Evolutionary conservation across 2,797 vertebrate genomes (phyloP), one percentile per base, ranked within the genome.

Genomic region (Chloroceryle amazona): DNA sequence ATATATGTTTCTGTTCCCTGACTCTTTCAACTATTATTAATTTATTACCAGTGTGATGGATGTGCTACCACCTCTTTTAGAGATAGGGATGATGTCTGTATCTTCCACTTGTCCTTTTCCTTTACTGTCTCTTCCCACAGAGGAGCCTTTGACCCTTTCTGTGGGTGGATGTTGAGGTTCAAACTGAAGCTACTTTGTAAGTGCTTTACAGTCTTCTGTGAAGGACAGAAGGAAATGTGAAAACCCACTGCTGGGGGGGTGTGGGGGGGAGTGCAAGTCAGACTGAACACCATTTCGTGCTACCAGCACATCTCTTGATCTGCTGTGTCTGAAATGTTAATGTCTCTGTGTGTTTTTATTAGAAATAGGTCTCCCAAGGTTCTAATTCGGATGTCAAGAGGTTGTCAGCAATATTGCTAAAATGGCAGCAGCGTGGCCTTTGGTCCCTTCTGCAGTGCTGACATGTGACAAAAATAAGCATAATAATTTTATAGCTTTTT

Each of bases 401-500:
- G 95, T 97, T 97, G 88, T 89, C 23, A 47, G 93, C 78, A 94
- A 71, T 92, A 96, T 96, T 96, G 92, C 85, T 97, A 96, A 97
- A 95, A 95, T 97, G 63, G 54, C 95, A 89, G 52, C 65, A 87
- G n/a, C 3, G 11, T 89, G 78, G 78, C 85, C 85, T 94, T 97
- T 96, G 70, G 94, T 96, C 65, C 91, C 78, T 94, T 28, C 86
- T 95, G 84, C 10, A 49, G 84, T 8, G 41, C 93, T 97, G 95
- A 91, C 93, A 91, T 95, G 93, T 97, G 98, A 97, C 97, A 97
- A 98, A 98, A 98, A 97, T 96, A 98, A 97, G 90, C 95, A 85
- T 68, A 90, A 92, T 97, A 95, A 97, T 98, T 98, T 96, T 97
- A 97, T 90, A 58, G 76, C 86, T 96, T 70, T 46, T 86, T 62